Percentiles rank a stretch among this genome's conserved stretches.
These are phyloP conservation scores for Vimba vimba DNA, from an alignment of 2,113 vertebrate genomes.

Conservation along the genomic window DNA sequence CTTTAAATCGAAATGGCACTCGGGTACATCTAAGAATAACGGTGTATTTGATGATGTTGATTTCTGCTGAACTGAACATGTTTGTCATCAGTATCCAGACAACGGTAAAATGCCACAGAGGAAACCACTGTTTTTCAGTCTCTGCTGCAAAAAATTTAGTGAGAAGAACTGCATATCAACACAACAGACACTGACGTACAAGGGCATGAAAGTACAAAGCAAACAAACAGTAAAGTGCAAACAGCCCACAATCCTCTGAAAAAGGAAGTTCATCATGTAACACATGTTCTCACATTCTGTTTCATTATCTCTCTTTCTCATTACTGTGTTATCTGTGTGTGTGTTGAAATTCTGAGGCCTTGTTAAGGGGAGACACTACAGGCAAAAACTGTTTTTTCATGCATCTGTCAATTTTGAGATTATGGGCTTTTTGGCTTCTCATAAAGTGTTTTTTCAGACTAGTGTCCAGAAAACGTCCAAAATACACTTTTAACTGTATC, in stretches of 20 bases:
- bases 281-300: neutral
- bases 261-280: constrained; percentile 14
- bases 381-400: no score
- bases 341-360: neutral
- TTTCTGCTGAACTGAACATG: neutral
- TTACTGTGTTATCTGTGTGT: neutral
- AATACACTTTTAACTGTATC: no score
- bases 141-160: neutral
- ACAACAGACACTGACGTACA: neutral
- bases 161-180: constrained; percentile 1
- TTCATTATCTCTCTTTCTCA: neutral
- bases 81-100: constrained; percentile 2
- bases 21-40: neutral
- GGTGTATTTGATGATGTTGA: neutral
- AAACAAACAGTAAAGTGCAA: neutral
- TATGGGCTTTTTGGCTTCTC: no score
- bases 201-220: constrained; percentile 8
- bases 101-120: constrained; percentile 11
- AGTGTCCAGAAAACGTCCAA: no score
- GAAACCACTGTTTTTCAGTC: constrained; percentile 20
- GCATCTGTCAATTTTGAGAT: no score
- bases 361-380: no score
- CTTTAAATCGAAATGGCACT: neutral
- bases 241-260: neutral
- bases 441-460: no score